Evolutionary conservation across 1,140 invertebrate genomes (phyloP).

Genomic region (Anastrepha ludens): DNA sequence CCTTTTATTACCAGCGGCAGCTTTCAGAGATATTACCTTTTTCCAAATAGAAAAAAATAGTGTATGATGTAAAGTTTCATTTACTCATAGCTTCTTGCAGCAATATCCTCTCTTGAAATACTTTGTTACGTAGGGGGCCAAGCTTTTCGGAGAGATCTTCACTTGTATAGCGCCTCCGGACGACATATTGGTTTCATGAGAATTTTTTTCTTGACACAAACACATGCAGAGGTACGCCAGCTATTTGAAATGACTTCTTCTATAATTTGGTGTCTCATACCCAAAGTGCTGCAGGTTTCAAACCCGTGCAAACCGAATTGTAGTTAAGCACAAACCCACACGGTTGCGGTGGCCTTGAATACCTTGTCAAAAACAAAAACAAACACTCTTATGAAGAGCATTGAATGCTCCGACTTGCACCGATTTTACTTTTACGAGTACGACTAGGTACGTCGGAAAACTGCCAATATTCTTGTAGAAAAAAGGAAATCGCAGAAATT

Average conservation of each 20-base stretch:
- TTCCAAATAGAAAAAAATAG: neutral
- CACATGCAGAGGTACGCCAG: no score
- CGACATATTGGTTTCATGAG: no score
- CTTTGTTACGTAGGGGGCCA: no score
- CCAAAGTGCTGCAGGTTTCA: neutral
- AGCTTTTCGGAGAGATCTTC: no score
- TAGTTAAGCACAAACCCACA: no score
- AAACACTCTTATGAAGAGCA: neutral
- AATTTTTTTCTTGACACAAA: no score
- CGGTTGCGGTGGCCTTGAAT: neutral
- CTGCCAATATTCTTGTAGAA: slow-evolving; percentile 36
- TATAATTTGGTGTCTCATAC: no score
- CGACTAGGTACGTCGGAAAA: neutral
- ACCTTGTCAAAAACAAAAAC: neutral
- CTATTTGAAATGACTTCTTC: no score
- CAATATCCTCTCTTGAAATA: neutral
- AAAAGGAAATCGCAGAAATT: slow-evolving; percentile 14
- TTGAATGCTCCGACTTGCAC: neutral
- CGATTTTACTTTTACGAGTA: slow-evolving; percentile 31
- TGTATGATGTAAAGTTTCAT: neutral
- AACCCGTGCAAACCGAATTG: no score
- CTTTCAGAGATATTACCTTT: slow-evolving; percentile 17
- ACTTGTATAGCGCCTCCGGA: no score
- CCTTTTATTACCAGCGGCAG: slow-evolving; percentile 16
- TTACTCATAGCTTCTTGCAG: neutral